Evolutionary conservation across 2,797 vertebrate genomes (phyloP), one percentile per base, ranked within the genome.

Genomic region (Meriones psammophilus): DNA sequence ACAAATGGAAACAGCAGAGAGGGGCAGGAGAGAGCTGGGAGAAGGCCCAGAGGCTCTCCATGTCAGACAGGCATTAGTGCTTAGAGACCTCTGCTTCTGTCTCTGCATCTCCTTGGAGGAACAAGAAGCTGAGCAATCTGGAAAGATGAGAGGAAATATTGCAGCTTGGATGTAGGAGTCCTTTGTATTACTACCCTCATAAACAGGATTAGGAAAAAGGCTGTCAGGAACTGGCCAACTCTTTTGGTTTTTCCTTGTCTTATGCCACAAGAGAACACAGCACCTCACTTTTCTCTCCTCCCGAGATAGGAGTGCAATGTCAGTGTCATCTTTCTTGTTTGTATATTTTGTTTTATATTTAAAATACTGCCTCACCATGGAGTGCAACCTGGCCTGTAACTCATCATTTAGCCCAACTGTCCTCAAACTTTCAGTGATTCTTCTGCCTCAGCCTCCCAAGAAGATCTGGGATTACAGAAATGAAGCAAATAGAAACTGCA

Each of bases 21-120:
- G 0, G 24, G 54, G 18, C 36, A 36, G 14, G 12, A 2, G 4
- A 8, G 17, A 30, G 39, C 10, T 5, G 4, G 36, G 42, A 73
- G n/a, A 42, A 62, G 10, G 30, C 18, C 26, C 10, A 20, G 30
- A 56, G 22, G 13, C 3, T 76, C 58, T 5, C 17, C 0, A 14
- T 5, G 12, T 6, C 56, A 71, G 9, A n/a, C 46, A 69, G 20
- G 18, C 9, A 12, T 36, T 22, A 33, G 50, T 22, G 62, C 42
- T 36, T 22, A 33, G 39, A 17, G 62, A 54, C 8, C 22, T 24
- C 24, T 12, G 13, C 76, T 42, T 64, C 68, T 36, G 50, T 90
- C 33, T 30, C 62, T 0, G 14, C 1, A 28, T 62, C 17, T 66
- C 76, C 68, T 36, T 26, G 2, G 9, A 33, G 58, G 50, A 78